Conservation (phyloP, 2,888 invertebrate genomes). For the Plagodis pulveraria region DNA sequence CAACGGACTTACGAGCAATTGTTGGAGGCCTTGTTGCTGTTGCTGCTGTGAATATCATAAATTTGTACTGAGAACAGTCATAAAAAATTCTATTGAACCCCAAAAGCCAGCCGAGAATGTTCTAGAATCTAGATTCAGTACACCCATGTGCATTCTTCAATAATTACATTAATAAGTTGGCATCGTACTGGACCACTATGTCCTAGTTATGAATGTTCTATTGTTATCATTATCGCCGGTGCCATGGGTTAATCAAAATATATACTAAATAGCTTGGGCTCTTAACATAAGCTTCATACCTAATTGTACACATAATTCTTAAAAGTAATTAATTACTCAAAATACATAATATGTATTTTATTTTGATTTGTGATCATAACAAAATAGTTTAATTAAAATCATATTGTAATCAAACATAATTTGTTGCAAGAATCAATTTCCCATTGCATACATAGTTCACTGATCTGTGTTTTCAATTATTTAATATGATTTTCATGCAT, state of each 20-base stretch:
- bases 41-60: conserved; percentile 87
- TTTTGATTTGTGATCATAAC: conserved; percentile 5
- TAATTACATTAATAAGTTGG: no score
- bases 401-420: conserved; percentile 5
- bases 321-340: not conserved
- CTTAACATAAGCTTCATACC: conserved; percentile 34
- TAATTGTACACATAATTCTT: conserved; percentile 23
- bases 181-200: no score
- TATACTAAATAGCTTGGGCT: not conserved
- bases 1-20: conserved; percentile 93
- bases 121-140: no score
- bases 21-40: conserved; percentile 96
- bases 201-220: no score
- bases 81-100: not conserved
- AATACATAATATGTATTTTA: not conserved
- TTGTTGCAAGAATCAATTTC: conserved; percentile 2
- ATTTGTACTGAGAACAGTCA: conserved; percentile 14
- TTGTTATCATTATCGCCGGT: no score
- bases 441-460: not conserved
- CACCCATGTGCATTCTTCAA: no score
- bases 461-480: not conserved
- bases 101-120: no score
- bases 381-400: conserved; percentile 34
- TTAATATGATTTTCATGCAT: no score
- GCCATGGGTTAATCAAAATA: no score